Base-by-base conservation (phyloP, 2,797 vertebrate species). In the Numenius phaeopus region DNA sequence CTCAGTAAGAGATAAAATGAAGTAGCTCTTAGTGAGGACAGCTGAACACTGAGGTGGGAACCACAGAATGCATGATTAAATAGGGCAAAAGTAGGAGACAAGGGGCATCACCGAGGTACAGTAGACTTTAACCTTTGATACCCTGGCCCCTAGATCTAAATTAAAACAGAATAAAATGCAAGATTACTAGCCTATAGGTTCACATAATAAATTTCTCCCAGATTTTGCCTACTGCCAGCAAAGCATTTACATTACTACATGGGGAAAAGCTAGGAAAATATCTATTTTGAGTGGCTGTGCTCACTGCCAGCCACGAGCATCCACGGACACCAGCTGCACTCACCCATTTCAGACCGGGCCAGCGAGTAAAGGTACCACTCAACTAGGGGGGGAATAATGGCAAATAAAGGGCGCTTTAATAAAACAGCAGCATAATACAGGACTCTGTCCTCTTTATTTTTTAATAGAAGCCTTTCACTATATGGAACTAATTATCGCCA, bases 401-500 rank as follows among this genome's bases (percentile, higher is more conserved):
- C 67, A 77, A 65, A 93, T 66, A 95, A 93, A 95, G 90, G 94
- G 54, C 70, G 39, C 94, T 96, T 97, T 95, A 97, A 95, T 97
- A 97, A 98, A 98, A 96, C 89, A 98, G 98, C 98, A 98, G 98
- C 98, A 98, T 93, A 92, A 97, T 98, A 97, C 98, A 98, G 97
- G 97, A 96, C 97, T 97, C 97, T 91, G 96, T 92, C 92, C 64
- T 94, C 89, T 83, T 81, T 89, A 92, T 95, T 97, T 94, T 95
- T 96, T 90, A 96, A 97, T 95, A 93, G 92, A 93, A 97, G 96
- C 87, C 95, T 96, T 96, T 93, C 97, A 96, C 97, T 96, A 97
- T 98, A 98, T 98, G 99, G 98, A 99, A 99, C 98, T 98, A 98
- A 99, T 99, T 99, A 99, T 98, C 98, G 96, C 99, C 99, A 99